phyloP scores from a whole-genome alignment of 2,888 invertebrate genomes.

The Orthosia incerta region DNA sequence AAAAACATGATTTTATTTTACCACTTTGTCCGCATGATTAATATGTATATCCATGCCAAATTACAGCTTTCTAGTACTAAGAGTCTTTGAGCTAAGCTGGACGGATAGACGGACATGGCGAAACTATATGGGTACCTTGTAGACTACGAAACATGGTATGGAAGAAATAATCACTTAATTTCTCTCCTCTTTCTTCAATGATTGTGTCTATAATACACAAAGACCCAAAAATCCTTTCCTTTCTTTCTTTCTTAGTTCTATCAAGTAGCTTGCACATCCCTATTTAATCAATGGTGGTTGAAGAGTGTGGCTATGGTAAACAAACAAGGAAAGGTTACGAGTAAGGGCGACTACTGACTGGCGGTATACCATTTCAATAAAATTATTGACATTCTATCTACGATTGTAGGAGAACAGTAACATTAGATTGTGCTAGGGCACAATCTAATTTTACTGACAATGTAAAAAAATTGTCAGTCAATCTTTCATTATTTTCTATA shows the following conservation, averaged over 20 bases:
- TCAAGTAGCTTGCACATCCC: not conserved
- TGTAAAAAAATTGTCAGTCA: not conserved
- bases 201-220: conserved; percentile 2
- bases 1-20: no score
- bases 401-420: no score
- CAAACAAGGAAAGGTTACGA: conserved; percentile 14
- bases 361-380: conserved; percentile 19
- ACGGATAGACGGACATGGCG: no score
- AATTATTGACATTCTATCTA: not conserved
- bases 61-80: no score
- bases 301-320: conserved; percentile 18
- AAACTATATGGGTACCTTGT: no score
- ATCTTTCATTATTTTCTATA: not conserved
- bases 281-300: conserved; percentile 15
- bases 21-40: no score
- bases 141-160: no score
- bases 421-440: no score
- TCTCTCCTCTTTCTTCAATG: not conserved
- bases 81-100: no score
- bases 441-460: not conserved
- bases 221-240: not conserved
- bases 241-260: not conserved
- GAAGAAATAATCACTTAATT: no score
- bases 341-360: not conserved
- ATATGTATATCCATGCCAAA: no score